Evolutionary conservation across 2,797 vertebrate species (phyloP), one percentile per base, ranked within the genome.

Genomic region (Thaleichthys pacificus): DNA sequence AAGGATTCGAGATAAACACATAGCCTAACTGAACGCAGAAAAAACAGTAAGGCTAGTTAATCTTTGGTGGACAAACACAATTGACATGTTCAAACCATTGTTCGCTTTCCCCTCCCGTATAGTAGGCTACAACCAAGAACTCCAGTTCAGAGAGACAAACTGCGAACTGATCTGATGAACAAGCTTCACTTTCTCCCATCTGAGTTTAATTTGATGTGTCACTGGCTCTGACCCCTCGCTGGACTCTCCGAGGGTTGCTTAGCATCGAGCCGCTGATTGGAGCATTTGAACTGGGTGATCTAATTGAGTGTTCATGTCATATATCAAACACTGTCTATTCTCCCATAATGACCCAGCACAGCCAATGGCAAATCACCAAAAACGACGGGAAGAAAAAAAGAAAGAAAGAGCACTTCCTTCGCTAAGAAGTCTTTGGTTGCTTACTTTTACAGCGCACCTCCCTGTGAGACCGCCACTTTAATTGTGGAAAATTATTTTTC

Each of bases 181-280:
- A 93, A 94, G 91, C 90, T 91, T 93, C 90, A 90, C 93, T 95
- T 93, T 93, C 89, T 93, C 89, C 91, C 86, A 87, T 84, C 87
- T 97, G 96, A 97, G 97, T 95, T 91, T 97, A 96, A 98, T 97
- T 94, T 96, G 95, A 97, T 96, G 95, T 97, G 96, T 98, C 97
- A 97, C 93, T 88, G 94, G 92, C 94, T 94, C 88, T 97, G 97
- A 98, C 97, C 96, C 95, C 90, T 89, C 91, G 89, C 91, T 93
- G 95, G 95, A 96, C 95, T 95, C 95, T 96, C 92, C 89, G 93
- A 94, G 94, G 92, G 94, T 95, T 93, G 94, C 94, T 96, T 95
- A 93, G 95, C 95, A 96, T 95, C 93, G 93, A 94, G 93, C 91
- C 93, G 90, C 94, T 95, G 94, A 96, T 95, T 95, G 95, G 94